These are phyloP conservation scores for Clivina fossor DNA, from an alignment of 2,888 invertebrate species.

Conservation along the genomic window DNA sequence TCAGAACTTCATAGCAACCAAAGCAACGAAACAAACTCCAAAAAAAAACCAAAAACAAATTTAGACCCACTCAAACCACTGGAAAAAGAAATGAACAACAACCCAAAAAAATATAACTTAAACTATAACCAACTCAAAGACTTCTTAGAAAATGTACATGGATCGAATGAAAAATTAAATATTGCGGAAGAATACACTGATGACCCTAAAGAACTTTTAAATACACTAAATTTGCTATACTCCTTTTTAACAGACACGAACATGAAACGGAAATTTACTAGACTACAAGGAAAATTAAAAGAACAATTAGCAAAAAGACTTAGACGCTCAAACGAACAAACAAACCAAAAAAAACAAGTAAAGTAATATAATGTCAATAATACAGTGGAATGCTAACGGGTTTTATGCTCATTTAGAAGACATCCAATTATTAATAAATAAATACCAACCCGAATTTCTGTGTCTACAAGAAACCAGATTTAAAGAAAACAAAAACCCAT, in stretches of 20 bases:
- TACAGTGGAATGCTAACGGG: conserved; percentile 18
- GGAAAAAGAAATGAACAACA: not conserved
- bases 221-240: not conserved
- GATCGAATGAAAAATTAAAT: conserved; percentile 11
- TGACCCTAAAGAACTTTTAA: not conserved
- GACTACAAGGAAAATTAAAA: conserved; percentile 4
- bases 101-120: not conserved
- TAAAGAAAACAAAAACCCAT: not conserved
- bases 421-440: not conserved
- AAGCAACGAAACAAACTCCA: too few species aligned
- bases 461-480: conserved; percentile 14
- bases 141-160: not conserved
- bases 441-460: conserved; percentile 9
- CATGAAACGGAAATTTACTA: not conserved
- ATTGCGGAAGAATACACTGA: conserved; percentile 8
- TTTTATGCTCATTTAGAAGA: conserved; percentile 12
- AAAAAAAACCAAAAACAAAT: too few species aligned
- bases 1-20: too few species aligned
- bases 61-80: not conserved
- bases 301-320: conserved; percentile 4
- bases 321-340: not conserved
- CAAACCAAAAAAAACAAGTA: not conserved
- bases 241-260: not conserved
- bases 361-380: conserved; percentile 12
- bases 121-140: not conserved